Evolutionary conservation across 2,797 vertebrate genomes (phyloP), one percentile per base, ranked within the genome.

Genomic region (Scleropages formosus): DNA sequence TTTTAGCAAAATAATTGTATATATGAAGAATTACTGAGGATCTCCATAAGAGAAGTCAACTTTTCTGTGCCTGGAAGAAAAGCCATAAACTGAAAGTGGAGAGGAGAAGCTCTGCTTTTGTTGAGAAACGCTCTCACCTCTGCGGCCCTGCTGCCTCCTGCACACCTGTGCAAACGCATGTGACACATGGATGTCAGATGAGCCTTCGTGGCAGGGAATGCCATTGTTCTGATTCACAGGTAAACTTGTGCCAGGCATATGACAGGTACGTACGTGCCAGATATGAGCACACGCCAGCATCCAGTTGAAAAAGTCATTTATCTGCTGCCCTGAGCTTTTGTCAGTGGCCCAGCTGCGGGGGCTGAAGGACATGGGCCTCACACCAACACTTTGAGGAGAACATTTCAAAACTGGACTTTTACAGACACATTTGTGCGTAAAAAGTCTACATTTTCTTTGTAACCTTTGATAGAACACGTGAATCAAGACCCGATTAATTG

Each of bases 161-260:
- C 72, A 63, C 72, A 74, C 71, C 62, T 58, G 63, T 31, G 24
- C 69, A 77, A 73, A 73, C 64, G 62, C 31, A 76, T 69, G 67
- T 13, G 71, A 72, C 44, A 51, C 47, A 27, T 64, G 76, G 49
- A 75, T 22, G 27, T 24, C 64, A 4, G 56, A 13, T 65, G 27
- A 73, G 47, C 53, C 13, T 22, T 26, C 22, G 7, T 47, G 46
- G 26, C 24, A 65, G 9, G 27, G 11, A 31, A 24, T 31, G 8
- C 16, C 56, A 18, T 65, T 64, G 8, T 51, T 66, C 22, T 44
- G 10, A 58, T 58, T 68, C 51, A 24, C 20, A 71, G 68, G 4
- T 56, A 24, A 51, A 31, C 51, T 71, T 26, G 26, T 15, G 49
- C 44, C 51, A n/a, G 27, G 49, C 18, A 27, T 16, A 16, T 58